A percentile compares a stretch with the other conserved stretches of the same genome.
These are phyloP conservation scores for Unio delphinus DNA, from an alignment of 2,888 invertebrate genomes.

Conservation along the genomic window DNA sequence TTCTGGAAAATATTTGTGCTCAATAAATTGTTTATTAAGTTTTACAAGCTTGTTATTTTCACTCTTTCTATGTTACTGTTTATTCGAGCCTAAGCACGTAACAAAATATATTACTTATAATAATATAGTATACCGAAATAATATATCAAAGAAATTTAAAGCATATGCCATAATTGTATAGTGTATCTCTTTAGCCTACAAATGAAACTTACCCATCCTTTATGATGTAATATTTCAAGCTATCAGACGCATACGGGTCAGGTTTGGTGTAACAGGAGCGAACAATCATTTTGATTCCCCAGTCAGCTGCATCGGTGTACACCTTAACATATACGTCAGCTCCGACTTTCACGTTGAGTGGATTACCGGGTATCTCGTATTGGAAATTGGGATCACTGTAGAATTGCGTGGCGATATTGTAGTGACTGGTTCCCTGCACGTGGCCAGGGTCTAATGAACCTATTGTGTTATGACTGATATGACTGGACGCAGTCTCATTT, in stretches of 20 bases:
- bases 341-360: constrained; percentile 23
- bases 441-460: neutral
- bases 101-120: too few species aligned
- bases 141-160: too few species aligned
- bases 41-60: too few species aligned
- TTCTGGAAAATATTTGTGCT: too few species aligned
- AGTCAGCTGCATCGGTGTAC: constrained; percentile 19
- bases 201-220: too few species aligned
- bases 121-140: too few species aligned
- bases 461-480: neutral
- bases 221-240: too few species aligned
- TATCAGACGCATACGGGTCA: constrained; percentile 5
- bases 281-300: constrained; percentile 26
- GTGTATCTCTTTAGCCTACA: too few species aligned
- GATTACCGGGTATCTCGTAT: constrained; percentile 19
- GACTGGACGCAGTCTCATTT: constrained; percentile 12
- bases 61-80: too few species aligned
- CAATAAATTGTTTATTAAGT: too few species aligned
- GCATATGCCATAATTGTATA: too few species aligned
- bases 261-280: constrained; percentile 32
- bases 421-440: constrained; percentile 12
- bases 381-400: constrained; percentile 26
- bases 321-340: constrained; percentile 27
- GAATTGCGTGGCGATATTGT: constrained; percentile 26
- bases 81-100: too few species aligned